Evolutionary conservation across 2,888 invertebrate genomes (phyloP).

Genomic region (Archips xylosteana): DNA sequence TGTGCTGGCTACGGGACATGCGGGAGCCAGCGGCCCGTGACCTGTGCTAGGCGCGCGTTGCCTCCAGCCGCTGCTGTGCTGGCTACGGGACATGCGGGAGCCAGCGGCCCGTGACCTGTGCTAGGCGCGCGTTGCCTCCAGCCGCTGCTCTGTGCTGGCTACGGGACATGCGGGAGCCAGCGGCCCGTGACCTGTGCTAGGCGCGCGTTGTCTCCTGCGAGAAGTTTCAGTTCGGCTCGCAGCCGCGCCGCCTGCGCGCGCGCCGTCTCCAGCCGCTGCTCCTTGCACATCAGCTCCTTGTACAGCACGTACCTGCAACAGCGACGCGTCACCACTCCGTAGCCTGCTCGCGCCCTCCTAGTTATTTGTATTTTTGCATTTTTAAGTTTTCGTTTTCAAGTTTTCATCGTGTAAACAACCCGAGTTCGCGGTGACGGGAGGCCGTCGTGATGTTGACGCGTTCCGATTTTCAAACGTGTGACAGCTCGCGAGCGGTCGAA

Average conservation of each 20-base stretch:
- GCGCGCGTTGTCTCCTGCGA: conserved; percentile 57
- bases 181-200: no score
- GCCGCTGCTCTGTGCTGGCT: no score
- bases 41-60: no score
- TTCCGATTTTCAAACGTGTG: conserved; percentile 4
- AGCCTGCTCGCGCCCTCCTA: conserved; percentile 46
- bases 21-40: no score
- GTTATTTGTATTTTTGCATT: conserved; percentile 30
- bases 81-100: no score
- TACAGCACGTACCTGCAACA: conserved; percentile 86
- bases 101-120: no score
- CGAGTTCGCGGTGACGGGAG: neutral
- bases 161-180: no score
- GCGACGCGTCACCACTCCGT: conserved; percentile 53
- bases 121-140: no score
- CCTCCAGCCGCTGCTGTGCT: no score
- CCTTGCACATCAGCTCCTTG: conserved; percentile 87
- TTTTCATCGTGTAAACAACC: neutral
- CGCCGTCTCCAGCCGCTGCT: conserved; percentile 86
- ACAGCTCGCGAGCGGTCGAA: neutral
- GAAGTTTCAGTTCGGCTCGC: conserved; percentile 85
- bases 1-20: no score
- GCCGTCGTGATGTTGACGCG: neutral
- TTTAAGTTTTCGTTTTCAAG: neutral
- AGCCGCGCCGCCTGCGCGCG: no score